These are phyloP conservation scores for Dryocosmus kuriphilus DNA, from an alignment of 2,888 invertebrate genomes.

Conservation along the genomic window DNA sequence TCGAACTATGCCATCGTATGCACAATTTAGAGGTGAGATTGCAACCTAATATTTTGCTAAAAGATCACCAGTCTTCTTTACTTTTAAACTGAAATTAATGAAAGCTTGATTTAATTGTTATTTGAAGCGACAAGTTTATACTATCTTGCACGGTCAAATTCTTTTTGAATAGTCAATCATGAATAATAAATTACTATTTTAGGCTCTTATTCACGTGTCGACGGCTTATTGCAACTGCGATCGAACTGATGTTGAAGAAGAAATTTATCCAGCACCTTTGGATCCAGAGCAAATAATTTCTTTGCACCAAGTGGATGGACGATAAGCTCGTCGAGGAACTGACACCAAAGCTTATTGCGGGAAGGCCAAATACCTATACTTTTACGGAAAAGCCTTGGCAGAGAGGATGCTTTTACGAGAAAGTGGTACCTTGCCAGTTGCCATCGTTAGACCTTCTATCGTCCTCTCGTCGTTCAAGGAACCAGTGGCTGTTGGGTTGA, in stretches of 20 bases:
- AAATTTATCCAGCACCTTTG: conserved; percentile 80
- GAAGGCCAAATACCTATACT: conserved; percentile 86
- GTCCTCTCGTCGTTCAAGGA: conserved; percentile 75
- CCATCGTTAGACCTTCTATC: conserved; percentile 84
- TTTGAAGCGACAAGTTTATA: too few species aligned
- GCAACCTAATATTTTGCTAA: background rate
- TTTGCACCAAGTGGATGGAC: conserved; percentile 77
- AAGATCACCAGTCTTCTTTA: background rate
- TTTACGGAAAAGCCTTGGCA: conserved; percentile 86
- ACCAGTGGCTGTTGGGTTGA: conserved; percentile 78
- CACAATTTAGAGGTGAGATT: conserved; percentile 82
- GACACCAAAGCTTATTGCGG: conserved; percentile 77
- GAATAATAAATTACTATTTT: conserved; percentile 46
- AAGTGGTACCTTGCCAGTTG: conserved; percentile 81
- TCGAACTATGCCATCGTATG: conserved; percentile 86
- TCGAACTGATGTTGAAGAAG: conserved; percentile 80
- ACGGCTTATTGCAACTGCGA: conserved; percentile 88
- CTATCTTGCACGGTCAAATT: background rate
- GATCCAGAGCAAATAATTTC: conserved; percentile 79
- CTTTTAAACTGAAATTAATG: too few species aligned
- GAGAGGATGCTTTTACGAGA: conserved; percentile 82
- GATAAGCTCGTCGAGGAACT: conserved; percentile 77
- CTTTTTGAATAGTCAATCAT: conserved; percentile 14
- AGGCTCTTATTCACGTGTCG: conserved; percentile 84
- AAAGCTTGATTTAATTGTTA: conserved; percentile 19